phyloP scores from a whole-genome alignment of 2,113 vertebrate genomes.

The Lycaon pictus region DNA sequence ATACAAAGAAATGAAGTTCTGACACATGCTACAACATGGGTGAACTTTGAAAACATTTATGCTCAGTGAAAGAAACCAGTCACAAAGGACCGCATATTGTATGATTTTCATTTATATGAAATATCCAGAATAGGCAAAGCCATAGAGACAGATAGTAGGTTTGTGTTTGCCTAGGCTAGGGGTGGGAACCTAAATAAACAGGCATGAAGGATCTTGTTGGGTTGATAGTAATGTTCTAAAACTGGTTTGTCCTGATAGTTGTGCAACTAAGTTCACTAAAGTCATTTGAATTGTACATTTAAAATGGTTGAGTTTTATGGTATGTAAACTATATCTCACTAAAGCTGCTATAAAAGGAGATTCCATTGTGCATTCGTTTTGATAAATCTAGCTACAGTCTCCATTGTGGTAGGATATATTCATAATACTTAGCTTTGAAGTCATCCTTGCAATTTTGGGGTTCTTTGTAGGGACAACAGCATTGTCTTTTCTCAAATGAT shows the following conservation, averaged over 20 bases:
- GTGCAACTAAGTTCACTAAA: background rate
- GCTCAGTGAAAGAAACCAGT: background rate
- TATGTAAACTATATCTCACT: background rate
- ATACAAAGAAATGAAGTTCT: conserved; percentile 70
- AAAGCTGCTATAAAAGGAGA: conserved; percentile 75
- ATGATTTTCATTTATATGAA: background rate
- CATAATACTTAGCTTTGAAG: conserved; percentile 91
- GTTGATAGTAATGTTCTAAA: background rate
- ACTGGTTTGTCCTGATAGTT: background rate
- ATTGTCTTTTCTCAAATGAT: conserved; percentile 90
- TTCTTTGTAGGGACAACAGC: conserved; percentile 87
- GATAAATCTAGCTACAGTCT: conserved; percentile 87
- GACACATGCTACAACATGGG: conserved; percentile 89
- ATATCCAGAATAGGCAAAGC: background rate
- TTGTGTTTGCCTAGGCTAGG: background rate
- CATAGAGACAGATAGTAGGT: background rate
- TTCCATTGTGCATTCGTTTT: conserved; percentile 87
- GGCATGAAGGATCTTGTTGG: background rate
- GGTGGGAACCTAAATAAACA: too few species aligned
- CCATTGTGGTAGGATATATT: conserved; percentile 89
- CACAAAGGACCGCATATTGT: background rate
- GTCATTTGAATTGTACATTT: background rate
- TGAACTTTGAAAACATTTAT: background rate
- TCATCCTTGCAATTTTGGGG: conserved; percentile 90
- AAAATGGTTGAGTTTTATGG: background rate